Conservation (phyloP, 2,113 vertebrate genomes). For the Tenrec ecaudatus region DNA sequence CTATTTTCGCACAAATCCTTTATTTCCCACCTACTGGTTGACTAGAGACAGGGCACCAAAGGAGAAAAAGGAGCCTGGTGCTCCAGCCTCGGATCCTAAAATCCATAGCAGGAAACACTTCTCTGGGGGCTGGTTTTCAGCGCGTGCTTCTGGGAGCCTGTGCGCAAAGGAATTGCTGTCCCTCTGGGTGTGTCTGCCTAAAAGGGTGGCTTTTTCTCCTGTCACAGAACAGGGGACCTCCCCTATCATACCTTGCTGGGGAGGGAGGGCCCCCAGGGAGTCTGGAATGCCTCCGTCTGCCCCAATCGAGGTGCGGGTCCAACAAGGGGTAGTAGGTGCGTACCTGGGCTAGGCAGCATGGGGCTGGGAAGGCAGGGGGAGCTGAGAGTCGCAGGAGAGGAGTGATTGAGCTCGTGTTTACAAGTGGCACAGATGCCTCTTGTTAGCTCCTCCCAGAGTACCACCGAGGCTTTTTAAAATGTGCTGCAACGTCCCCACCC, state of each 20-base stretch:
- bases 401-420: background rate
- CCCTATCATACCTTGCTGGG: background rate
- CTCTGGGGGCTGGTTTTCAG: slow-evolving; percentile 73
- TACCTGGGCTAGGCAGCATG: background rate
- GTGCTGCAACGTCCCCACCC: too few relatives aligned
- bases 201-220: background rate
- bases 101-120: slow-evolving; percentile 84
- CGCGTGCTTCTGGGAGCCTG: slow-evolving; percentile 67
- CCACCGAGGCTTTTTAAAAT: background rate
- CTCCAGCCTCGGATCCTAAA: slow-evolving; percentile 83
- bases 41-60: slow-evolving; percentile 85
- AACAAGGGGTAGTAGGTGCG: background rate
- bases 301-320: background rate
- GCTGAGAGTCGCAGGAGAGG: too few relatives aligned
- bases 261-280: fast-evolving
- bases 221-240: background rate
- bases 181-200: background rate
- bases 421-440: background rate
- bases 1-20: slow-evolving; percentile 88
- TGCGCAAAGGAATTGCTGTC: slow-evolving; percentile 79
- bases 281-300: background rate
- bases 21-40: slow-evolving; percentile 88
- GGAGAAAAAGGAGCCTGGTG: slow-evolving; percentile 73
- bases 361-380: background rate
- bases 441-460: background rate